Evolutionary conservation across 1,140 invertebrate species (phyloP).

Genomic region (Aphidius ervi): DNA sequence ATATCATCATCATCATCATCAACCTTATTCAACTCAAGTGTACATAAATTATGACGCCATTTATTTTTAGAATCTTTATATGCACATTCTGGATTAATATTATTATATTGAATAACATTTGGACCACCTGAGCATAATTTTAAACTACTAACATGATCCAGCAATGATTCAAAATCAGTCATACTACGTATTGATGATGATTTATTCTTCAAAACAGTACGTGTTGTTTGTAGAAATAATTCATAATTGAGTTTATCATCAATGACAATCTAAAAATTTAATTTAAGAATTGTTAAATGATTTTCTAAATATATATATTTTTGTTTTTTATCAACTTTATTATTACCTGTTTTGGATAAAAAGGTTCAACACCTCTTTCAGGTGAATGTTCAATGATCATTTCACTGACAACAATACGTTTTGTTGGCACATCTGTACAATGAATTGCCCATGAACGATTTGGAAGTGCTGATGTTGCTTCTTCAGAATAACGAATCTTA

Average conservation of each 20-base stretch:
- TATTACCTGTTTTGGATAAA: constrained; percentile 29
- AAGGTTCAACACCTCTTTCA: constrained; percentile 19
- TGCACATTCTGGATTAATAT: constrained; percentile 28
- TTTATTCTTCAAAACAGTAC: constrained; percentile 23
- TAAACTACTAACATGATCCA: constrained; percentile 24
- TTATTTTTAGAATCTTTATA: constrained; percentile 26
- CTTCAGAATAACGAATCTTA: constrained; percentile 21
- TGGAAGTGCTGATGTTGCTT: constrained; percentile 21
- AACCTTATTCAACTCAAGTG: constrained; percentile 16
- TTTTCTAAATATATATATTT: constrained; percentile 8
- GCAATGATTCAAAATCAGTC: constrained; percentile 21
- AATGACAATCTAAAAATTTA: constrained; percentile 24
- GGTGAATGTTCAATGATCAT: constrained; percentile 19
- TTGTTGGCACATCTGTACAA: constrained; percentile 22
- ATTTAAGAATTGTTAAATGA: constrained; percentile 10
- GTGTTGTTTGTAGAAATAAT: constrained; percentile 24
- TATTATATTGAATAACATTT: constrained; percentile 19
- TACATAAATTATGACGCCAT: constrained; percentile 31
- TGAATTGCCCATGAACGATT: constrained; percentile 29
- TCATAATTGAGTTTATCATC: constrained; percentile 28
- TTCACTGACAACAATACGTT: constrained; percentile 27
- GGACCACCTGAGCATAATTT: constrained; percentile 30
- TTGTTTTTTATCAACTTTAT: neutral
- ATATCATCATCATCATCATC: no score
- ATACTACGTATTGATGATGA: constrained; percentile 17